Evolutionary conservation across 2,888 invertebrate species (phyloP).

Genomic region (Nomada fabriciana): DNA sequence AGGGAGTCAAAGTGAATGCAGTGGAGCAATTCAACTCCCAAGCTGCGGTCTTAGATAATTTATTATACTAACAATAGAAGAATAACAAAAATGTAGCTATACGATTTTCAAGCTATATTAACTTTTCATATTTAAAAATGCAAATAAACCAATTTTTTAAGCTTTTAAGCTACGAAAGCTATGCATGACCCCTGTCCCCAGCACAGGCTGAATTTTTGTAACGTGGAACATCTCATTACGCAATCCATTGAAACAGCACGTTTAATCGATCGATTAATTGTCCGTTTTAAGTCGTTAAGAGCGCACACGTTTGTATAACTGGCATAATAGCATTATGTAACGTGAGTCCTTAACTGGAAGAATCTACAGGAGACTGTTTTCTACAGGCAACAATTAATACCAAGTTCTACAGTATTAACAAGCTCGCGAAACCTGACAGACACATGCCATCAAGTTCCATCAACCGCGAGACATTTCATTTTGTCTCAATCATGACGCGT

Average conservation of each 20-base stretch:
- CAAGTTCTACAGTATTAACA: not conserved
- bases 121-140: no score
- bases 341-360: not conserved
- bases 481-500: not conserved
- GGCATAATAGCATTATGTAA: conserved; percentile 45
- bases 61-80: no score
- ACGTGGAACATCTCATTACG: conserved; percentile 11
- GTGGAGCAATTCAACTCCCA: no score
- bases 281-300: conserved; percentile 26
- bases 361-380: no score
- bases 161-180: no score
- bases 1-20: no score
- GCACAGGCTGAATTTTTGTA: no score
- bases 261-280: conserved; percentile 60
- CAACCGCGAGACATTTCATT: not conserved
- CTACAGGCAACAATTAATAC: not conserved
- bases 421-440: not conserved
- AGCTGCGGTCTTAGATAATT: no score
- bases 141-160: no score
- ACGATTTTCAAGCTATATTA: no score
- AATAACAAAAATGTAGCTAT: no score
- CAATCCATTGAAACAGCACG: conserved; percentile 20
- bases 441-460: not conserved
- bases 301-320: conserved; percentile 27
- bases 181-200: no score